Evolutionary conservation across 2,797 vertebrate species (phyloP), one percentile per base, ranked within the genome.

Genomic region (Scolopax rusticola): DNA sequence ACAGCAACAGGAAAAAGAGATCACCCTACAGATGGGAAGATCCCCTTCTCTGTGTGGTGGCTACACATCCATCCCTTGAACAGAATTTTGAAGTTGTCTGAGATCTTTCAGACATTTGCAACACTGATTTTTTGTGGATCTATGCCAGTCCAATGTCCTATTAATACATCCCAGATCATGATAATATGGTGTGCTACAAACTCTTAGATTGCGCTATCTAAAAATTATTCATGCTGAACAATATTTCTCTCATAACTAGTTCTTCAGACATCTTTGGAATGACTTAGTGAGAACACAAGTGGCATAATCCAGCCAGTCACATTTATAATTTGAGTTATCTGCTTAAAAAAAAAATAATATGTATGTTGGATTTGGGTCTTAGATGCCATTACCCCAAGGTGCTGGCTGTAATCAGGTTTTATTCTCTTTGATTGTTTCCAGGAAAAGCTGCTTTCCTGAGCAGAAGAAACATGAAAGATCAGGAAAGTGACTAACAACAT

Each of bases 361-460:
- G 75, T 23, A 3, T 30, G 5, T 6, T 9, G 25, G 14, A 69
- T 88, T 82, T 94, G 47, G 9, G 18, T 53, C 41, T 93, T 70
- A 53, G 33, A 70, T 82, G 20, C 5, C 28, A 36, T 57, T 83
- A 89, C 7, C 27, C 27, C 27, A 71, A 80, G 57, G 24, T 82
- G 27, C 28, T 74, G 38, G 21, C 51, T 76, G 18, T 63, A 85
- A 95, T 73, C 59, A 56, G 43, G 2, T 63, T 88, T 84, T 86
- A 57, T 82, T 84, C 13, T 79, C 30, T 63, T 67, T 79, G 38
- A 82, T 53, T 53, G 16, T 82, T 95, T 95, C 80, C 91, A 93
- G 91, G 77, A 92, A 92, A 92, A 79, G 48, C 40, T 90, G 68
- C 25, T 96, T 95, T 95, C 90, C 83, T 68, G 64, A 91, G 53